Evolutionary conservation across 2,888 invertebrate species (phyloP).

Genomic region (Mongoloraphidia duomilia): DNA sequence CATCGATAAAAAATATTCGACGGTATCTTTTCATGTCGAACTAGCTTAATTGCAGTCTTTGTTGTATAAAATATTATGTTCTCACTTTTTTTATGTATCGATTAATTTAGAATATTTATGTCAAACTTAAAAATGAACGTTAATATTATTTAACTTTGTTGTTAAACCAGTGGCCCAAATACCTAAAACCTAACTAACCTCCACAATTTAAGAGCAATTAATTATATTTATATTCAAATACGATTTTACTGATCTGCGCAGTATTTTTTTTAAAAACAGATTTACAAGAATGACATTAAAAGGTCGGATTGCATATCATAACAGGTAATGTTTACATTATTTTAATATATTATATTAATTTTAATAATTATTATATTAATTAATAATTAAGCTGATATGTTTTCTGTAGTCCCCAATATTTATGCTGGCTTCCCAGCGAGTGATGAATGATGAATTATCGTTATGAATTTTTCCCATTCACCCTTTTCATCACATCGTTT

Average conservation of each 20-base stretch:
- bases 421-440: constrained; percentile 24
- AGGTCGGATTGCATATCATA: constrained; percentile 32
- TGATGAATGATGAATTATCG: neutral
- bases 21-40: too few relatives aligned
- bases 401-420: constrained; percentile 51
- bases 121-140: too few relatives aligned
- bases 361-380: constrained; percentile 28
- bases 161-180: too few relatives aligned
- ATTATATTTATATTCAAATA: neutral
- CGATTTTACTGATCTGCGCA: constrained; percentile 16
- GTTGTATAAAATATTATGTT: too few relatives aligned
- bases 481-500: constrained; percentile 27
- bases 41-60: too few relatives aligned
- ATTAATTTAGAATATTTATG: too few relatives aligned
- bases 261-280: constrained; percentile 25
- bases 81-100: too few relatives aligned
- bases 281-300: constrained; percentile 32
- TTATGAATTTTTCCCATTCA: constrained; percentile 17
- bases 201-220: constrained; percentile 24
- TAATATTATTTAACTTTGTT: too few relatives aligned
- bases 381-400: constrained; percentile 58
- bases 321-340: constrained; percentile 22
- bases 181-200: constrained; percentile 14
- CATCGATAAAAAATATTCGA: too few relatives aligned
- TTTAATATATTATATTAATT: constrained; percentile 30